Percentiles rank a stretch among this genome's conserved stretches.
Conservation (phyloP, 2,888 invertebrate species). For the Calameuta filiformis region DNA sequence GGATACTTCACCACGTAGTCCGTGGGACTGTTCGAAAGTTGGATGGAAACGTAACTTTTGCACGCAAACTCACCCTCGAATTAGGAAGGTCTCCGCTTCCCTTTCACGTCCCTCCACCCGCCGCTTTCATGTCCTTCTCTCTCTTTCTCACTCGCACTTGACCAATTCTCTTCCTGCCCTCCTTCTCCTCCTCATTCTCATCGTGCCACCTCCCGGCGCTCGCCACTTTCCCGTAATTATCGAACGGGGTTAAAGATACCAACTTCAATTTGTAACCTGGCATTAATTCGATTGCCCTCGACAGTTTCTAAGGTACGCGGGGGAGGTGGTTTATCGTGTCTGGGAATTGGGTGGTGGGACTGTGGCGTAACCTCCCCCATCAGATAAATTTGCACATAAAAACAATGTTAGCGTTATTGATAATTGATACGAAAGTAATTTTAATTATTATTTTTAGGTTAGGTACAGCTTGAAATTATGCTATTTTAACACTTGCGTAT, state of each 20-base stretch:
- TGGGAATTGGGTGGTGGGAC: slow-evolving; percentile 23
- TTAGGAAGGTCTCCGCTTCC: background rate
- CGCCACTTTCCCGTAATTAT: slow-evolving; percentile 58
- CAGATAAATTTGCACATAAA: no score
- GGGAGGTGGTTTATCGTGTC: slow-evolving; percentile 50
- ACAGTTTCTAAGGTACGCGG: slow-evolving; percentile 53
- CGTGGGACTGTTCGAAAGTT: background rate
- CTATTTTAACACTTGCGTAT: background rate
- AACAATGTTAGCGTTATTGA: no score
- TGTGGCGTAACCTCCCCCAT: slow-evolving; percentile 2
- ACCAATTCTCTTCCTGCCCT: slow-evolving; percentile 21
- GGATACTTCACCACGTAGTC: background rate
- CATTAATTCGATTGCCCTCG: slow-evolving; percentile 60
- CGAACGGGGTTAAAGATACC: slow-evolving; percentile 47
- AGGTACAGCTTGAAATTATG: background rate
- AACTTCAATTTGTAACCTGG: slow-evolving; percentile 60
- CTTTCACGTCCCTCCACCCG: background rate
- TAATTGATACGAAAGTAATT: background rate
- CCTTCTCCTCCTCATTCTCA: slow-evolving; percentile 15
- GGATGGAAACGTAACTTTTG: background rate
- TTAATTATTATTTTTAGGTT: background rate
- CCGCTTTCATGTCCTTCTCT: background rate
- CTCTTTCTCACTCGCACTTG: slow-evolving; percentile 12
- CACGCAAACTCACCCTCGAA: background rate
- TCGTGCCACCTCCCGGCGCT: slow-evolving; percentile 29